A percentile compares a stretch with the other conserved stretches of the same genome.
These are phyloP conservation scores for Cottus gobio DNA, from an alignment of 2,113 vertebrate genomes.

Conservation along the genomic window DNA sequence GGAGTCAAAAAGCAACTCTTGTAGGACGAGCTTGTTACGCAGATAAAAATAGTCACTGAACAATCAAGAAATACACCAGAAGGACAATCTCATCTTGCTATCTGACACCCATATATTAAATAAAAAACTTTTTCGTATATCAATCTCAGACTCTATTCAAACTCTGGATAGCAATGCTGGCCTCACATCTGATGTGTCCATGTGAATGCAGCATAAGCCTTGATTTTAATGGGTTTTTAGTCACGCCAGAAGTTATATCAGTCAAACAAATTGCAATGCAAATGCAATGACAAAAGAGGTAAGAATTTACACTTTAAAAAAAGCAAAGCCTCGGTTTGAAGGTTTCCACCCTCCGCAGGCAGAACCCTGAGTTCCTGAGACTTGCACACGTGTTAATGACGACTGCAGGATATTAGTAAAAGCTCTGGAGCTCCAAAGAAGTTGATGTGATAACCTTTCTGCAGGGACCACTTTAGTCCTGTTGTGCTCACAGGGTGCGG, in stretches of 20 bases:
- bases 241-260: not conserved
- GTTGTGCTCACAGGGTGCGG: constrained; percentile 33
- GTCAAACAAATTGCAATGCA: not conserved
- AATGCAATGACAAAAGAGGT: not conserved
- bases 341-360: not conserved
- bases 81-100: constrained; percentile 10
- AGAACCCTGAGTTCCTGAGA: not conserved
- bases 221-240: not conserved
- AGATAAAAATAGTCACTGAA: constrained; percentile 21
- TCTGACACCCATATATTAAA: constrained; percentile 34
- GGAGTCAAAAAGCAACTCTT: constrained; percentile 1
- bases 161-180: not conserved
- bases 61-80: constrained; percentile 10
- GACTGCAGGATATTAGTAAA: constrained; percentile 9
- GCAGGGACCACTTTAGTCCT: constrained; percentile 58
- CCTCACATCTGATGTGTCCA: not conserved
- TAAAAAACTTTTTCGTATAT: constrained; percentile 34
- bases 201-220: not conserved
- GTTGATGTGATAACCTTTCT: constrained; percentile 59
- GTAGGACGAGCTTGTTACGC: not conserved
- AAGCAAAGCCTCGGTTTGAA: not conserved
- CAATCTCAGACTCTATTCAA: constrained; percentile 4
- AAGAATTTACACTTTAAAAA: not conserved
- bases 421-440: constrained; percentile 25
- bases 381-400: constrained; percentile 1